phyloP scores from a whole-genome alignment of 2,888 invertebrate genomes.

The Patella ulyssiponensis region DNA sequence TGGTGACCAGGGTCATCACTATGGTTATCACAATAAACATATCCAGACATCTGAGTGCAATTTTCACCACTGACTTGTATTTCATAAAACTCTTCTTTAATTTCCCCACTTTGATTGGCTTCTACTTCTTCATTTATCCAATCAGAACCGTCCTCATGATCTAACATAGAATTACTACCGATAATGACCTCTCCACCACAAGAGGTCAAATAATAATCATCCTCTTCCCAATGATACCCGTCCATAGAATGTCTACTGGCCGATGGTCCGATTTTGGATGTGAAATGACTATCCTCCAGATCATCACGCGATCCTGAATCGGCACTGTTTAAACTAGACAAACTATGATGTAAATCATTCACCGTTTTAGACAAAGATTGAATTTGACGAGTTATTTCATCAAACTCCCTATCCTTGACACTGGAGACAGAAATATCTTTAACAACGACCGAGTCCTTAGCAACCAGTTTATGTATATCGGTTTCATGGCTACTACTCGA shows the following conservation, averaged over 20 bases:
- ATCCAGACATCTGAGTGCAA: slow-evolving; percentile 11
- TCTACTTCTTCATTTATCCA: slow-evolving; percentile 48
- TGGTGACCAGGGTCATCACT: neutral
- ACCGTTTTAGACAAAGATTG: slow-evolving; percentile 63
- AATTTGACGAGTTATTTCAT: slow-evolving; percentile 61
- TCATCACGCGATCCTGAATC: slow-evolving; percentile 43
- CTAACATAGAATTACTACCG: slow-evolving; percentile 51
- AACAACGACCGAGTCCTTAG: neutral
- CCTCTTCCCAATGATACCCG: slow-evolving; percentile 65
- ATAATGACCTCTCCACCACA: slow-evolving; percentile 61
- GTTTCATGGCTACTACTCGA: slow-evolving; percentile 28
- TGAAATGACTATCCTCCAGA: slow-evolving; percentile 9
- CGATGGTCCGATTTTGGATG: neutral
- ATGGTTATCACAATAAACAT: neutral
- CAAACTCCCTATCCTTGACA: slow-evolving; percentile 49
- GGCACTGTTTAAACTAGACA: slow-evolving; percentile 60
- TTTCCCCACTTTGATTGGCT: slow-evolving; percentile 21
- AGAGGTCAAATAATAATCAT: slow-evolving; percentile 62
- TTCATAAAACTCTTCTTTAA: slow-evolving; percentile 24
- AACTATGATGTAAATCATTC: slow-evolving; percentile 58
- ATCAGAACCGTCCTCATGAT: slow-evolving; percentile 51
- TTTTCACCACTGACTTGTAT: slow-evolving; percentile 24
- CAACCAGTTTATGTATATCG: slow-evolving; percentile 20
- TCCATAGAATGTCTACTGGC: slow-evolving; percentile 46
- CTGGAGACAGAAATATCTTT: slow-evolving; percentile 5